A percentile compares a stretch with the other conserved stretches of the same genome.
Evolutionary conservation across 2,797 vertebrate species (phyloP).

Genomic region (Xiphorhynchus erythropygius): DNA sequence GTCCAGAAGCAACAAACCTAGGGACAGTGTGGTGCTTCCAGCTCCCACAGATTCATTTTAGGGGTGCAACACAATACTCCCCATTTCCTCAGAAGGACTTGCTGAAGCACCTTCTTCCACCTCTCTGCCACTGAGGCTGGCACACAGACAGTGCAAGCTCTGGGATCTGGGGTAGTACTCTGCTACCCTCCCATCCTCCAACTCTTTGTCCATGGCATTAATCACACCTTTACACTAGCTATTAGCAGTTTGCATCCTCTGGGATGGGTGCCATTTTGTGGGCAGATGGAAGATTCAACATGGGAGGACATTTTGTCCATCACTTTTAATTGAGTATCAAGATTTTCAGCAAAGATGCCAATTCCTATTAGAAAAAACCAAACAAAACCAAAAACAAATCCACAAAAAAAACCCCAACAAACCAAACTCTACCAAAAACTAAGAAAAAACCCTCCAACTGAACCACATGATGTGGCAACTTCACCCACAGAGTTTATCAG

Average conservation of each 20-base stretch:
- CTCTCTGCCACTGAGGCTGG: neutral
- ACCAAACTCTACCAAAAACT: neutral
- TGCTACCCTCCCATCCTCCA: neutral
- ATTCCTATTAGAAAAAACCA: neutral
- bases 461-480: neutral
- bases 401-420: neutral
- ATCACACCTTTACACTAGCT: neutral
- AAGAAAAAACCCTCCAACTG: neutral
- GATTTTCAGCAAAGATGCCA: neutral
- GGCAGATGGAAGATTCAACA: neutral
- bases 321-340: neutral
- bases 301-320: neutral
- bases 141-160: fast-evolving
- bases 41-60: neutral
- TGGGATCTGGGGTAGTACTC: neutral
- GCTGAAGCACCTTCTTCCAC: neutral
- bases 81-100: neutral
- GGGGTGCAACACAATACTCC: neutral
- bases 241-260: neutral
- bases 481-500: neutral
- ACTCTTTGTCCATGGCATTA: no score
- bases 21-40: neutral
- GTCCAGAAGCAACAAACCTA: neutral
- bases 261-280: neutral
- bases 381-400: neutral